A percentile compares a stretch with the other conserved stretches of the same genome.
Evolutionary conservation across 2,797 vertebrate genomes (phyloP).

Genomic region (Adrianichthys oophorus): DNA sequence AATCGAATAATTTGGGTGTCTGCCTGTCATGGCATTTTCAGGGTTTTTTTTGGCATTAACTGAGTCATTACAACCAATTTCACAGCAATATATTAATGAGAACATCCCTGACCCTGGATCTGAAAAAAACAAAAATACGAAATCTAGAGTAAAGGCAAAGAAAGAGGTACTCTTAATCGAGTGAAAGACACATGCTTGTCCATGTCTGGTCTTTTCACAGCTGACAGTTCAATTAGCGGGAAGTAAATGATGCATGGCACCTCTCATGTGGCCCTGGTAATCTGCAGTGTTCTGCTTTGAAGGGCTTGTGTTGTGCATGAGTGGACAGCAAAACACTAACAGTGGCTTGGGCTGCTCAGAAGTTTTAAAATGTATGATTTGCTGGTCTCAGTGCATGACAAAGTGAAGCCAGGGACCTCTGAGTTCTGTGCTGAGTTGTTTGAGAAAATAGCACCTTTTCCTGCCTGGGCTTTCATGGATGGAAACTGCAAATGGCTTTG

Average conservation of each 20-base stretch:
- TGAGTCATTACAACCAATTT: conserved; percentile 57
- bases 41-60: conserved; percentile 9
- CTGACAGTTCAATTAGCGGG: conserved; percentile 75
- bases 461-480: conserved; percentile 17
- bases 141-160: conserved; percentile 18
- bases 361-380: conserved; percentile 51
- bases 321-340: conserved; percentile 58
- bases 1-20: conserved; percentile 43
- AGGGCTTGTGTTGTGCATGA: conserved; percentile 64
- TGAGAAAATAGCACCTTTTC: conserved; percentile 30
- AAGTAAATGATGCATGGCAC: conserved; percentile 65
- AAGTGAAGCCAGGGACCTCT: conserved; percentile 45
- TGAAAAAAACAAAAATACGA: conserved; percentile 17
- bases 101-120: conserved; percentile 34
- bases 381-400: conserved; percentile 51
- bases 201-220: conserved; percentile 58
- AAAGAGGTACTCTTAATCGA: conserved; percentile 22
- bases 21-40: conserved; percentile 24
- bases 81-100: conserved; percentile 41
- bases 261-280: conserved; percentile 64
- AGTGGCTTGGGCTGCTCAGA: conserved; percentile 39
- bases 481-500: conserved; percentile 56
- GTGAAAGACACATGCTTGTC: conserved; percentile 48
- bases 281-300: conserved; percentile 70
- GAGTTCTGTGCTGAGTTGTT: conserved; percentile 46